These are phyloP conservation scores for Saturnia japonica DNA, from an alignment of 2,888 invertebrate species.

Conservation along the genomic window DNA sequence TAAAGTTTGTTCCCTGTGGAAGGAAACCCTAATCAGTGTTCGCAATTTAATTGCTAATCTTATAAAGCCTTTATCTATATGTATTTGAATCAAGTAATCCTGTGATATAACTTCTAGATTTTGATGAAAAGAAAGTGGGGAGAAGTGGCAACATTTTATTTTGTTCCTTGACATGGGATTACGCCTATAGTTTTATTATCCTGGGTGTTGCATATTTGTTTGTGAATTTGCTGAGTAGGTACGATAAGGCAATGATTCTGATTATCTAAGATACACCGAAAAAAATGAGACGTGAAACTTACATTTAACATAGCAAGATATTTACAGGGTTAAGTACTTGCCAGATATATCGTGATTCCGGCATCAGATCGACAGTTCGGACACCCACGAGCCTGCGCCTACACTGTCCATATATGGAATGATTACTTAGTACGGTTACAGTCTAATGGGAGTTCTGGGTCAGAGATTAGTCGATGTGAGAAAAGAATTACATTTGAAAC, in stretches of 20 bases:
- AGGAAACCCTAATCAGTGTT: no score
- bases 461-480: slow-evolving; percentile 4
- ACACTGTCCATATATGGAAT: slow-evolving; percentile 51
- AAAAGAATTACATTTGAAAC: slow-evolving; percentile 4
- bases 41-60: no score
- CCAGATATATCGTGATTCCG: slow-evolving; percentile 35
- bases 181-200: no score
- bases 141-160: no score
- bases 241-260: background rate
- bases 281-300: background rate
- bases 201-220: no score
- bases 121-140: no score
- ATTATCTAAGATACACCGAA: background rate
- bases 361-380: slow-evolving; percentile 41
- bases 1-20: no score
- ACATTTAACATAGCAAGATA: background rate
- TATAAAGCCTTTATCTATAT: no score
- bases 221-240: no score
- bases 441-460: slow-evolving; percentile 10
- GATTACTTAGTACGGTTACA: slow-evolving; percentile 42
- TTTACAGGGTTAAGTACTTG: slow-evolving; percentile 23
- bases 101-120: no score
- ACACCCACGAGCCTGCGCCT: slow-evolving; percentile 53
- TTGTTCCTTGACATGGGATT: no score
- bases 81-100: no score